A percentile compares a stretch with the other conserved stretches of the same genome.
Conservation (phyloP, 92 coral and sea anemone genomes). For the Porites evermanni region DNA sequence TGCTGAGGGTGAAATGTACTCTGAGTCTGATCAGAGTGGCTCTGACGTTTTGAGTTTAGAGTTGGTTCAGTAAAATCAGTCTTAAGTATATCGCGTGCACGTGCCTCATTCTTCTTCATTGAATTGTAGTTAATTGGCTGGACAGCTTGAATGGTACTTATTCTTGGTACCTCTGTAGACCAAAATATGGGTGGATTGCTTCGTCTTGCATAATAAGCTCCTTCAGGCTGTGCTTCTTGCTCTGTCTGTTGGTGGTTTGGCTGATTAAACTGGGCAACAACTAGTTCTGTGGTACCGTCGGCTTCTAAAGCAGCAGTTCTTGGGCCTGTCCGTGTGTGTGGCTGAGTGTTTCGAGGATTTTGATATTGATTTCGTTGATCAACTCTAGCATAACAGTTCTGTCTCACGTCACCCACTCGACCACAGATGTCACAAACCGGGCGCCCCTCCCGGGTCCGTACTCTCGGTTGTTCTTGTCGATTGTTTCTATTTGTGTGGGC, state of each 20-base stretch:
- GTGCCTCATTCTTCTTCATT: neutral
- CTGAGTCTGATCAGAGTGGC: no score
- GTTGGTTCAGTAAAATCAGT: no score
- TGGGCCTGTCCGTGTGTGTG: neutral
- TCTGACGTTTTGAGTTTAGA: no score
- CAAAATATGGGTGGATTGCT: neutral
- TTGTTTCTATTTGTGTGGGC: neutral
- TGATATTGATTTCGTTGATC: neutral
- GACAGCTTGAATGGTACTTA: neutral
- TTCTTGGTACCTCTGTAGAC: neutral
- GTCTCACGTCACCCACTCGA: neutral
- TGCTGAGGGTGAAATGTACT: no score
- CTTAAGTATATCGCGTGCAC: neutral
- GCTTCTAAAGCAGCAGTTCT: neutral
- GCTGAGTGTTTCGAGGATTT: neutral
- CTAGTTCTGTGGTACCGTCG: neutral
- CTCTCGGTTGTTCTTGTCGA: neutral
- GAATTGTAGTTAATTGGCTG: neutral
- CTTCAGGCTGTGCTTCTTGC: neutral
- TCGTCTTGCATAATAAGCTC: neutral
- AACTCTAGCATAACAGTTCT: neutral
- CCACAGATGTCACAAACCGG: conserved; percentile 1
- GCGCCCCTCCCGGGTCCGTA: neutral
- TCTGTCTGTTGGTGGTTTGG: neutral
- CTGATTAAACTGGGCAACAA: neutral